Base-by-base conservation (phyloP, 2,888 invertebrate species). In the Gibbula magus region DNA sequence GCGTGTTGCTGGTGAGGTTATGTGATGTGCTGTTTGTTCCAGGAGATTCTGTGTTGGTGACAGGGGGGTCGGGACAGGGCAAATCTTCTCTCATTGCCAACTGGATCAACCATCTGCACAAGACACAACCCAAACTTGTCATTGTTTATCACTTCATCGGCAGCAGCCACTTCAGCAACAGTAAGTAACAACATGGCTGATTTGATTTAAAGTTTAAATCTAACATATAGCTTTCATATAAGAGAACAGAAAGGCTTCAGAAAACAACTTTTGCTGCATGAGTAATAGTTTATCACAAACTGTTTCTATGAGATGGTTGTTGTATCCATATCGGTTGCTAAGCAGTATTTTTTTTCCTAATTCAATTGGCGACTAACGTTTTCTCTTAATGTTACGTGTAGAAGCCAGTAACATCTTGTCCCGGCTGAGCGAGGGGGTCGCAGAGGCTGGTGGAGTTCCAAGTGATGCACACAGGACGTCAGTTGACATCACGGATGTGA, bases 111-210 rank as follows among this genome's bases (percentile, higher is more conserved):
- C 51, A 77, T 8, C 56, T 89, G 29, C 82, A 84, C 79, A 67
- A 82, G 73, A 75, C 82, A 18, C 54, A 80, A n/a, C 77, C 75
- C 20, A 74, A 82, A 35, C 73, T 86, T 22, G 56, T 84, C 8
- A 70, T 90, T 8, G 82, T 88, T 25, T 90, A 90, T 80, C 91
- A 91, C 82, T 91, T 91, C 81, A 84, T 89, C 51, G 90, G 91
- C n/a, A 88, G 85, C 79, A 77, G 79, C 70, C 74, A 80, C 7
- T 78, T 80, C 67, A 81, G 81, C 52, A 66, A 79, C 16, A 73
- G 81, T 83, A 51, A 74, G 80, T 13, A 13, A 1, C 4, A 45
- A 13, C 1, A 13, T 13, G 1, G 13, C 45, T 45, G 45, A 8
- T 45, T 45, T 10, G 45, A 10, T 45, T 5, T 45, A 10, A 10